A percentile compares a stretch with the other conserved stretches of the same genome.
phyloP scores from a whole-genome alignment of 2,797 vertebrate genomes.

The Cephalopachus bancanus region DNA sequence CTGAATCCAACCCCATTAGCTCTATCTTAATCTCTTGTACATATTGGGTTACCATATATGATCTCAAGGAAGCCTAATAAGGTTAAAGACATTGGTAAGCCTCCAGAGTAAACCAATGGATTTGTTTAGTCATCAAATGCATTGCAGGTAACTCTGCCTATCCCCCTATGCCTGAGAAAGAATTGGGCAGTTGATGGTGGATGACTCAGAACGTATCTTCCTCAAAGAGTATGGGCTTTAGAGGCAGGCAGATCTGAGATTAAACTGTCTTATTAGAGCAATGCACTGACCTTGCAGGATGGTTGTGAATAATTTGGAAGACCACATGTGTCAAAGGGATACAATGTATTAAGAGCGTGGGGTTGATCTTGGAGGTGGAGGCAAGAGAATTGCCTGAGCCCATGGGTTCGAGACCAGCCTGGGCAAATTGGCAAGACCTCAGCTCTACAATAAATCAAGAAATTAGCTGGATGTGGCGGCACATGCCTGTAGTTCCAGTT shows the following conservation, averaged over 20 bases:
- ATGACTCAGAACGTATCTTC: background rate
- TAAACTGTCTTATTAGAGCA: constrained; percentile 12
- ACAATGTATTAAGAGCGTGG: background rate
- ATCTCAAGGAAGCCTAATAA: background rate
- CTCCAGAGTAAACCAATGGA: background rate
- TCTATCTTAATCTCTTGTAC: background rate
- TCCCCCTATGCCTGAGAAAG: background rate
- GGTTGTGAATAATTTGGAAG: background rate
- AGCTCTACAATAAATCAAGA: too few relatives aligned
- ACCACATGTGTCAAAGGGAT: background rate
- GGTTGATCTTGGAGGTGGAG: background rate
- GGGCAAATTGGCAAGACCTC: too few relatives aligned
- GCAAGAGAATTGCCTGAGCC: too few relatives aligned
- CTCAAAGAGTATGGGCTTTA: background rate
- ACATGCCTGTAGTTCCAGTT: too few relatives aligned
- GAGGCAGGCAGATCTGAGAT: constrained; percentile 12
- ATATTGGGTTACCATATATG: constrained; percentile 5
- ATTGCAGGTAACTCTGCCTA: background rate
- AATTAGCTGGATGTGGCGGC: too few relatives aligned
- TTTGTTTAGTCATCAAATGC: background rate
- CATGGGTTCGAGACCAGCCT: too few relatives aligned
- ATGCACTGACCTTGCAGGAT: background rate
- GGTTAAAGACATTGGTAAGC: background rate
- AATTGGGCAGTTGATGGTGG: background rate
- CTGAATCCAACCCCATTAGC: background rate